Evolutionary conservation across 2,888 invertebrate genomes (phyloP).

Genomic region (Lottia scabra): DNA sequence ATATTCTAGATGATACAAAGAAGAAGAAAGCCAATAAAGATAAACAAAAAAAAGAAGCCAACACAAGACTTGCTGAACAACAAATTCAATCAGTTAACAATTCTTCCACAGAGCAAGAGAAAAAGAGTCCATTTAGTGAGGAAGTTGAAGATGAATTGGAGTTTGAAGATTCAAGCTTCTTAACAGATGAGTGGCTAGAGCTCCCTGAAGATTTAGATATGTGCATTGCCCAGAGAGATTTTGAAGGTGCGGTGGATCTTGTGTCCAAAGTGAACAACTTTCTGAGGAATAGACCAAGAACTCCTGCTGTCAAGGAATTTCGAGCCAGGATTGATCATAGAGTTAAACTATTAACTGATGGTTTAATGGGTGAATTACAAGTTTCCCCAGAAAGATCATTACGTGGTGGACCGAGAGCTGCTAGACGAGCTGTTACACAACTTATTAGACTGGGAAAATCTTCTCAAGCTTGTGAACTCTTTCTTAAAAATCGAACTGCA

Average conservation of each 20-base stretch:
- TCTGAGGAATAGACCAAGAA: conserved; percentile 59
- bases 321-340: conserved; percentile 66
- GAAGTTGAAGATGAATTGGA: conserved; percentile 40
- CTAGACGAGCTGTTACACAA: conserved; percentile 85
- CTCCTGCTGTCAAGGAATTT: conserved; percentile 64
- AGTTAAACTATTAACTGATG: conserved; percentile 79
- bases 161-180: conserved; percentile 56
- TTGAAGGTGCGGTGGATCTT: conserved; percentile 89
- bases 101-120: neutral
- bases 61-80: conserved; percentile 46
- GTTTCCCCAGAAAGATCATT: conserved; percentile 90
- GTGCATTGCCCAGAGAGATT: conserved; percentile 93
- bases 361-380: conserved; percentile 88
- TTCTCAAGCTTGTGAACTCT: conserved; percentile 83
- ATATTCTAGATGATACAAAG: conserved; percentile 90
- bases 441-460: conserved; percentile 83
- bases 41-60: conserved; percentile 66
- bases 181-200: conserved; percentile 82
- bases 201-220: conserved; percentile 95
- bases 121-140: neutral
- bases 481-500: conserved; percentile 84
- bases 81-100: conserved; percentile 20
- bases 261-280: conserved; percentile 75
- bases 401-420: conserved; percentile 85
- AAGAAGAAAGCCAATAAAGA: conserved; percentile 76